phyloP scores from a whole-genome alignment of 2,797 vertebrate species.

The Rhinogobio ventralis region DNA sequence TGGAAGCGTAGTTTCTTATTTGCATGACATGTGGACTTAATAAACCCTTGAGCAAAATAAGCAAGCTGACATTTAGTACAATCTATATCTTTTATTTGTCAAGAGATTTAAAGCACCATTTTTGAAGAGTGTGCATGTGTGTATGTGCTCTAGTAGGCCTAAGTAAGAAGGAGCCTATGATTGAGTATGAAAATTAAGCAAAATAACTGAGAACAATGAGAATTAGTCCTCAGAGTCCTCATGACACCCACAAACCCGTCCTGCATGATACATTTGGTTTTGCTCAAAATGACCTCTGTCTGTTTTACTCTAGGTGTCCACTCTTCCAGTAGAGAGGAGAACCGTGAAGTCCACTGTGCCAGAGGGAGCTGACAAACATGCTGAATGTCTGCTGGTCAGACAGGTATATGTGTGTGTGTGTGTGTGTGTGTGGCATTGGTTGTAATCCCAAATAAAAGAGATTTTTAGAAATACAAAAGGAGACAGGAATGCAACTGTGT shows the following conservation, averaged over 20 bases:
- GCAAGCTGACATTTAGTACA: too few relatives aligned
- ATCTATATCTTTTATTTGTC: background rate
- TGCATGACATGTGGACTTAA: too few relatives aligned
- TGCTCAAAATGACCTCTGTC: background rate
- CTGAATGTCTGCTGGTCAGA: conserved; percentile 95
- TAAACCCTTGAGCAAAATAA: too few relatives aligned
- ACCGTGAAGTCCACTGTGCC: conserved; percentile 92
- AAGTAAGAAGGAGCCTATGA: background rate
- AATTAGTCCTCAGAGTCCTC: background rate
- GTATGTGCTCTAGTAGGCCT: background rate
- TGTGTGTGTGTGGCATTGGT: background rate
- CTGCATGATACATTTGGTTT: background rate
- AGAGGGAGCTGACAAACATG: conserved; percentile 89
- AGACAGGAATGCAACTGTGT: background rate
- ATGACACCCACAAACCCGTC: background rate
- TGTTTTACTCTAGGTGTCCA: conserved; percentile 80
- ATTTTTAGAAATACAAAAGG: background rate
- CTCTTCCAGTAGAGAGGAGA: conserved; percentile 88
- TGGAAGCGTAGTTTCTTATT: too few relatives aligned
- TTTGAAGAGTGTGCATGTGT: background rate
- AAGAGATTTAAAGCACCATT: background rate
- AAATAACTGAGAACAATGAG: background rate
- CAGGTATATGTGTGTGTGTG: conserved; percentile 78
- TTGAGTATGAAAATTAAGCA: background rate
- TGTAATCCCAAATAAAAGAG: background rate